Evolutionary conservation across 2,888 invertebrate genomes (phyloP).

Genomic region (Pandemis heparana): DNA sequence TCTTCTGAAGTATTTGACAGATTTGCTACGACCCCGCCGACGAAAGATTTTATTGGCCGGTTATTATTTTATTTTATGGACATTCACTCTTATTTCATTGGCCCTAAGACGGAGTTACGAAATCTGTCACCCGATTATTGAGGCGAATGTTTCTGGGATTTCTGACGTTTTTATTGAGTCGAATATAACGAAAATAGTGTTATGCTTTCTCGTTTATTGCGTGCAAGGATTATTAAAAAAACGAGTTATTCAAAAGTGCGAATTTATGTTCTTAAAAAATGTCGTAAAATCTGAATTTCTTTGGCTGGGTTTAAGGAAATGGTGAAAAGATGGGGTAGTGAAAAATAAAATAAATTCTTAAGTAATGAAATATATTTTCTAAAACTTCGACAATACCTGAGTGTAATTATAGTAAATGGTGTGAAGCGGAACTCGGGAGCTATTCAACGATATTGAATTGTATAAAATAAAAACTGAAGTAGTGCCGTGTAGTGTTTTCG

Average conservation of each 20-base stretch:
- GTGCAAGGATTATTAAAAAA: not conserved
- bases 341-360: not conserved
- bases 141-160: conserved; percentile 71
- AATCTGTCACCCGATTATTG: conserved; percentile 80
- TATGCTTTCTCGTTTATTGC: conserved; percentile 60
- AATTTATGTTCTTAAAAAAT: too few relatives aligned
- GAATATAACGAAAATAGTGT: conserved; percentile 66
- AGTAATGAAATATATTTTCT: conserved; percentile 16
- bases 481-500: conserved; percentile 74
- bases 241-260: not conserved
- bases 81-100: conserved; percentile 83
- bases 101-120: conserved; percentile 74
- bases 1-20: conserved; percentile 77
- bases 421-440: conserved; percentile 60
- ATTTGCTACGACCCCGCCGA: conserved; percentile 68
- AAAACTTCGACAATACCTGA: conserved; percentile 14
- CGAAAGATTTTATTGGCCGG: conserved; percentile 81
- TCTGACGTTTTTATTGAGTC: conserved; percentile 76
- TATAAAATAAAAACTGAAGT: conserved; percentile 75
- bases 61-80: conserved; percentile 85
- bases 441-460: conserved; percentile 74
- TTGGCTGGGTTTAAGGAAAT: too few relatives aligned
- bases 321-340: not conserved
- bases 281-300: too few relatives aligned
- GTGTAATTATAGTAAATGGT: conserved; percentile 36